Evolutionary conservation across 2,113 vertebrate species (phyloP).

Genomic region (Picathartes gymnocephalus): DNA sequence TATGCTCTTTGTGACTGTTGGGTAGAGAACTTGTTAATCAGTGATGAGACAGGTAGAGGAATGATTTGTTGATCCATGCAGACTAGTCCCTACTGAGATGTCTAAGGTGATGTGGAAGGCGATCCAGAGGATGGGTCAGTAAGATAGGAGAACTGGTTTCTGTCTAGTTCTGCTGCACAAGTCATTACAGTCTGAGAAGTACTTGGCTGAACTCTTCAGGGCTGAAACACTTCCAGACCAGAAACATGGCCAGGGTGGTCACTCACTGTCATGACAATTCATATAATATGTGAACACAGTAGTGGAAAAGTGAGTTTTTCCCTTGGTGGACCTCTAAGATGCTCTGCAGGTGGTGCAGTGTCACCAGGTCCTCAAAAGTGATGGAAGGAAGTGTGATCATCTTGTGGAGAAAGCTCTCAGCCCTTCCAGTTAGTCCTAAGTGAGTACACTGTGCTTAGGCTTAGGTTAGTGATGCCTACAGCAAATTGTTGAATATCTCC

Average conservation of each 20-base stretch:
- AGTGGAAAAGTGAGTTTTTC: not conserved
- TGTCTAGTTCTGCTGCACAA: not conserved
- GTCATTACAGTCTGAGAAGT: not conserved
- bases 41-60: not conserved
- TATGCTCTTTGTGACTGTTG: not conserved
- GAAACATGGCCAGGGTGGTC: not conserved
- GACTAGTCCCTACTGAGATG: not conserved
- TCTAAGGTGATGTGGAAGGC: not conserved
- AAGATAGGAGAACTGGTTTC: not conserved
- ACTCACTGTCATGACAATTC: not conserved
- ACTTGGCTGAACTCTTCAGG: not conserved
- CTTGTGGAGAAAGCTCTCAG: not conserved
- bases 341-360: not conserved
- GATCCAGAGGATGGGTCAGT: not conserved
- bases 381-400: not conserved
- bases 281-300: not conserved
- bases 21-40: not conserved
- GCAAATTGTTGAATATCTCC: not conserved
- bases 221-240: not conserved
- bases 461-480: not conserved
- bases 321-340: not conserved
- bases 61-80: not conserved
- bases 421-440: not conserved
- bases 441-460: not conserved
- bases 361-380: not conserved